Evolutionary conservation across 2,888 invertebrate species (phyloP).

Genomic region (Molanna angustata): DNA sequence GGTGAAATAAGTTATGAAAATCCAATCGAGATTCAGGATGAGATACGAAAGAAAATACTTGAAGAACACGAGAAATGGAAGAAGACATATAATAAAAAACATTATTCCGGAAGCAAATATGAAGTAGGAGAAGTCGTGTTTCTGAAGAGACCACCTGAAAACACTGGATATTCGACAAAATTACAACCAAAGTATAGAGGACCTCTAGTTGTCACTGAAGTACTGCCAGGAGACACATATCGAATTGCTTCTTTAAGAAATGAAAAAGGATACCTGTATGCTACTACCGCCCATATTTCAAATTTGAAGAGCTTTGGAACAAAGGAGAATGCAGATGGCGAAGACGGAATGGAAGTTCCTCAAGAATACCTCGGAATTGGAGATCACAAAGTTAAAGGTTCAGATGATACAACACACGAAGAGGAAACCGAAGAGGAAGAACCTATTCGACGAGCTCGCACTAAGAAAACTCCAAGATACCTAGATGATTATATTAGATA

Average conservation of each 20-base stretch:
- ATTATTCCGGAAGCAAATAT: background rate
- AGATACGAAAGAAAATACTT: background rate
- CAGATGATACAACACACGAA: too few species aligned
- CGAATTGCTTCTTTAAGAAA: background rate
- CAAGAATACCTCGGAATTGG: too few species aligned
- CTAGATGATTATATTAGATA: too few species aligned
- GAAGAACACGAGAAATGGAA: background rate
- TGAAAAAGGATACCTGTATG: background rate
- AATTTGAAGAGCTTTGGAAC: background rate
- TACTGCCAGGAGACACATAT: conserved; percentile 1
- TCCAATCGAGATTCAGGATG: background rate
- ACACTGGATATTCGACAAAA: background rate
- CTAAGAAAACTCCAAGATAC: too few species aligned
- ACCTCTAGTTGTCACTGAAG: background rate
- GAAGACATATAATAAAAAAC: background rate
- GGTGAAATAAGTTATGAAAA: background rate
- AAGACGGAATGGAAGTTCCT: too few species aligned
- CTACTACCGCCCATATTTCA: background rate
- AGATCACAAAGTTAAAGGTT: too few species aligned
- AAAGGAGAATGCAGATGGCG: background rate
- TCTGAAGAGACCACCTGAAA: background rate
- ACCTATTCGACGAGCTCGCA: too few species aligned
- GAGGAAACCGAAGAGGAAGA: too few species aligned
- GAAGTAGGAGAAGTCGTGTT: conserved; percentile 1
- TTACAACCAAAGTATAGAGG: background rate